A percentile compares a stretch with the other conserved stretches of the same genome.
phyloP scores from a whole-genome alignment of 2,797 vertebrate species.

The Pantherophis vulpinus region DNA sequence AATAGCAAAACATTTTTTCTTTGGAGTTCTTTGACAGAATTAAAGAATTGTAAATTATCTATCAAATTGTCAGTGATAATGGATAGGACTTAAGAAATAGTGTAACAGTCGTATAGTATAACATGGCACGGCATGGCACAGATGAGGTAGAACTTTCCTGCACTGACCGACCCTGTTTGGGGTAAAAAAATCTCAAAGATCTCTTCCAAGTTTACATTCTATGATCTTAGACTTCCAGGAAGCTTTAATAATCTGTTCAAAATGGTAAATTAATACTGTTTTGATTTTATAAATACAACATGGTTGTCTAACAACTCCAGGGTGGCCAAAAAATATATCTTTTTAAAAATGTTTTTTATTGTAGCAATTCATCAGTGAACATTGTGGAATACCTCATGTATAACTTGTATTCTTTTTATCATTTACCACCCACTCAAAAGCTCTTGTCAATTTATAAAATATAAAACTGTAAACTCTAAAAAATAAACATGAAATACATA shows the following conservation, averaged over 20 bases:
- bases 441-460: background rate
- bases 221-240: background rate
- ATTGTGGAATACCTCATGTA: background rate
- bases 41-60: background rate
- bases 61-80: background rate
- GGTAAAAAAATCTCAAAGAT: background rate
- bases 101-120: background rate
- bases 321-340: background rate
- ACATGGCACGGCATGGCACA: background rate
- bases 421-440: background rate
- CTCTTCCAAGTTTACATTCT: background rate
- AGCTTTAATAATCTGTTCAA: constrained; percentile 9
- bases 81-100: background rate
- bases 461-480: background rate
- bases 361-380: background rate
- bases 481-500: background rate
- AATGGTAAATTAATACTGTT: background rate
- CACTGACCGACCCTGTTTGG: background rate
- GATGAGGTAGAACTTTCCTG: background rate
- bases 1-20: background rate
- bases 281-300: background rate
- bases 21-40: background rate
- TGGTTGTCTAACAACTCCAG: background rate
- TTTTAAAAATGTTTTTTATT: background rate
- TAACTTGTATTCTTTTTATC: background rate